Base-by-base conservation (phyloP, 2,113 vertebrate species). In the Silurus asotus region DNA sequence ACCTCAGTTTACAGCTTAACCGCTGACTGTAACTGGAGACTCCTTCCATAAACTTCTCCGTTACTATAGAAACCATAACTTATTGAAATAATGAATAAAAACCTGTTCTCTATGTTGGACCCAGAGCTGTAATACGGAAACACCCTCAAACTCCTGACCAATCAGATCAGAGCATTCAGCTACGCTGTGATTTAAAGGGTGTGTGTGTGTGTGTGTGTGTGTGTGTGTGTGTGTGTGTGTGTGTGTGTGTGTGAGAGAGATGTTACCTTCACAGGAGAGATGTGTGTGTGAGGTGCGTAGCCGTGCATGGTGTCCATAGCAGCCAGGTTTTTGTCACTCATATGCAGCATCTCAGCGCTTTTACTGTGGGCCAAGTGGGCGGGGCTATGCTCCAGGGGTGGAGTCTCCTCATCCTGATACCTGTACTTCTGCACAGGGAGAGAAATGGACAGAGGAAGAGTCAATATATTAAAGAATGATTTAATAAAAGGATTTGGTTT, bases 391-490 rank as follows among this genome's bases (percentile, higher is more conserved):
- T 99, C 98, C 94, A 97, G 95, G 45, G 97, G 96, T 88, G 96
- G 95, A 84, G 96, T 95, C 87, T 98, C 97, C 93, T 99, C 98
- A 96, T 99, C 98, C 92, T 98, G 98, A 91, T 98, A 99, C 89
- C 97, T 95, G 91, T 97, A 99, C 94, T 99, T 99, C 98, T 99
- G 90, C 77, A 92, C 19, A 87, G 45, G 78, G 61, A 88, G 49
- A 84, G 28, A 81, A 9, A 90, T 81, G 86, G 51, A 88, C 28
- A 86, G 55, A 90, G 15, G 5, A 10, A 25, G 15, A 23, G 48
- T 8, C 37, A 65, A n/a, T 15, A 13, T 37, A 8, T 69, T 5
- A 14, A 45, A 69, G 6, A 37, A 37, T 37, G 19, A 19, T 72
- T 17, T 48, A 45, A 45, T 70, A 5, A 8, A 25, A 67, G n/a